Evolutionary conservation across 2,797 vertebrate species (phyloP).

Genomic region (Brachyalestes nurse): DNA sequence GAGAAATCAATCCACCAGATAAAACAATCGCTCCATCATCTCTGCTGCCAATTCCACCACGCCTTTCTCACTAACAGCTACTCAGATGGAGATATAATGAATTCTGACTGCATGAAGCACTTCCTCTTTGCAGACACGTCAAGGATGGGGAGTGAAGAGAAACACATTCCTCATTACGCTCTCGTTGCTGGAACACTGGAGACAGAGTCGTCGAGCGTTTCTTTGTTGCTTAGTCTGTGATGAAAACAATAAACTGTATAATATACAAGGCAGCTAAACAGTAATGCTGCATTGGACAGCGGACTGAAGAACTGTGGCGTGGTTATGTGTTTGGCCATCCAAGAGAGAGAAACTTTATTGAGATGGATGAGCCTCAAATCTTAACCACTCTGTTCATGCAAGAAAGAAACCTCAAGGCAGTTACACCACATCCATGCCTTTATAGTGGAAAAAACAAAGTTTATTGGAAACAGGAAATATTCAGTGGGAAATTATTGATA

Average conservation of each 20-base stretch:
- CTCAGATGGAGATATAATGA: constrained; percentile 5
- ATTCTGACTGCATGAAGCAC: constrained; percentile 6
- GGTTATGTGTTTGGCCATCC: constrained; percentile 31
- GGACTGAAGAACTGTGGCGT: neutral
- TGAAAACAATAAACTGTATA: constrained; percentile 19
- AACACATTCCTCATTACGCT: constrained; percentile 2
- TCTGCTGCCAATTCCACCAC: neutral
- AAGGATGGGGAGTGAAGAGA: neutral
- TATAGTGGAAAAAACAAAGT: constrained; percentile 34
- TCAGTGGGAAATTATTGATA: constrained; percentile 44
- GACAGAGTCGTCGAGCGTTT: neutral
- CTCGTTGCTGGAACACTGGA: neutral
- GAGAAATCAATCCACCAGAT: constrained; percentile 7
- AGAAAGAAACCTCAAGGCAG: constrained; percentile 46
- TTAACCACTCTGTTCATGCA: constrained; percentile 24
- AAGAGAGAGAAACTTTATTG: constrained; percentile 43
- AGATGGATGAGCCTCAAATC: constrained; percentile 40
- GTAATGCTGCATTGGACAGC: constrained; percentile 9
- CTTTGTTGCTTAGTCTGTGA: constrained; percentile 18
- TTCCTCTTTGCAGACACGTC: neutral
- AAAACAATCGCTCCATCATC: neutral
- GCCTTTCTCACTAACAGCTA: constrained; percentile 4
- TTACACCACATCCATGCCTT: constrained; percentile 46
- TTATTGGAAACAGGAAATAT: constrained; percentile 51
- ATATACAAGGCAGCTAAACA: constrained; percentile 1